A percentile compares a stretch with the other conserved stretches of the same genome.
These are phyloP conservation scores for Planococcus citri DNA, from an alignment of 1,140 invertebrate species.

Conservation along the genomic window DNA sequence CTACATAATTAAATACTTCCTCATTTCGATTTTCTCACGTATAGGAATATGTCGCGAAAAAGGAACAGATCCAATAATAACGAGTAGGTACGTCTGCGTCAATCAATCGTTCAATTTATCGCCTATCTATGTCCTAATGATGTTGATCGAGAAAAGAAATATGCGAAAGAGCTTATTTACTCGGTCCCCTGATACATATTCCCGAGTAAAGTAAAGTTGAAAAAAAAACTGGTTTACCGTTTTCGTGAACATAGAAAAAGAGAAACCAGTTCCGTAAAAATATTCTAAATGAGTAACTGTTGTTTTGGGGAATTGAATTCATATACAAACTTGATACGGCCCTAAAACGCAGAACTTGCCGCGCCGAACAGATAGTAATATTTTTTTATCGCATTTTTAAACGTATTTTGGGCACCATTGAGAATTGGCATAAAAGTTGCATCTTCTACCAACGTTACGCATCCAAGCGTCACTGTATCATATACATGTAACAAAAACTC, in stretches of 20 bases:
- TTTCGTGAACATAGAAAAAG: not conserved
- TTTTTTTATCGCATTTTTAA: not conserved
- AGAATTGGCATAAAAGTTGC: not conserved
- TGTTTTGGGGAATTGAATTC: not conserved
- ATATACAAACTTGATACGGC: not conserved
- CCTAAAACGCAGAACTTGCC: not conserved
- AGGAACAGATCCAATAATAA: too few relatives aligned
- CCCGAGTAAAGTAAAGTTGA: too few relatives aligned
- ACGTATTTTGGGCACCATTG: not conserved
- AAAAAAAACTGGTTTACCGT: not conserved
- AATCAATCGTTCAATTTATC: not conserved
- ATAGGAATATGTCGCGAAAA: too few relatives aligned
- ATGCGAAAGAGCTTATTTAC: not conserved
- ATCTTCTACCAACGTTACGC: conserved; percentile 17
- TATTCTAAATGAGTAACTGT: not conserved
- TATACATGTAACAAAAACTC: conserved; percentile 12
- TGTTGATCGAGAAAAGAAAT: not conserved
- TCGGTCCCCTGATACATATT: too few relatives aligned
- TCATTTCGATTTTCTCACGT: too few relatives aligned
- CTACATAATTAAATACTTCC: too few relatives aligned
- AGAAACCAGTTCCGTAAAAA: not conserved
- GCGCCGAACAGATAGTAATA: too few relatives aligned
- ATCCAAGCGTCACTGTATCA: conserved; percentile 16
- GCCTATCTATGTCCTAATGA: not conserved
- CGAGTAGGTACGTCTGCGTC: not conserved